Conservation (phyloP, 1,140 invertebrate genomes). For the Drosophila nasuta region DNA sequence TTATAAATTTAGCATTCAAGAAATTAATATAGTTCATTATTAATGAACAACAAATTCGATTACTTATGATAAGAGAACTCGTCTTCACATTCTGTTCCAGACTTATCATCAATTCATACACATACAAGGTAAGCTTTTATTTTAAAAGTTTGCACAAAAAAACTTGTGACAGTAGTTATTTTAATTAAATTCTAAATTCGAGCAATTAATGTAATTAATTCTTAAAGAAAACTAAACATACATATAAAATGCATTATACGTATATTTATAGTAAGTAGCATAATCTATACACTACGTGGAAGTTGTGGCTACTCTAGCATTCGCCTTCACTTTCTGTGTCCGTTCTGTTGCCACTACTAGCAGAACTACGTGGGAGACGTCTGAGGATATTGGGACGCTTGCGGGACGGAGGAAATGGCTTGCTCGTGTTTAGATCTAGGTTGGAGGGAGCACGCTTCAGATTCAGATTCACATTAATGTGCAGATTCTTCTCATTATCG, state of each 20-base stretch:
- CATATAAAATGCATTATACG: not conserved
- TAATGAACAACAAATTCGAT: no score
- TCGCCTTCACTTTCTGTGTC: not conserved
- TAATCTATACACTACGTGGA: constrained; percentile 36
- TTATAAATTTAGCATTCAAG: no score
- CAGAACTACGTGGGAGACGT: constrained; percentile 29
- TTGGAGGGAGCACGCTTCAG: constrained; percentile 47
- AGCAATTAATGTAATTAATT: constrained; percentile 36
- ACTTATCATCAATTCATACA: no score
- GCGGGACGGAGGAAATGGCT: not conserved
- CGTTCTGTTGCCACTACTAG: not conserved
- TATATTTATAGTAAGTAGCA: constrained; percentile 9
- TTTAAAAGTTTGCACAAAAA: not conserved
- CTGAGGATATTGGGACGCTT: constrained; percentile 59
- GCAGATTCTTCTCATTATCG: constrained; percentile 9
- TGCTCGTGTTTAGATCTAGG: constrained; percentile 23
- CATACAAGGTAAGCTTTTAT: no score
- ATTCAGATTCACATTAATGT: not conserved
- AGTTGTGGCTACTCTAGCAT: not conserved
- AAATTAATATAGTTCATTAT: no score
- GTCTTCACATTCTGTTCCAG: no score
- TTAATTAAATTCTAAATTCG: not conserved
- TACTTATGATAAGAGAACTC: no score
- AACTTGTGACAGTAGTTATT: not conserved
- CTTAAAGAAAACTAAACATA: not conserved